Percentiles rank a stretch among this genome's conserved stretches.
Evolutionary conservation across 2,888 invertebrate species (phyloP).

Genomic region (Notodonta ziczac): DNA sequence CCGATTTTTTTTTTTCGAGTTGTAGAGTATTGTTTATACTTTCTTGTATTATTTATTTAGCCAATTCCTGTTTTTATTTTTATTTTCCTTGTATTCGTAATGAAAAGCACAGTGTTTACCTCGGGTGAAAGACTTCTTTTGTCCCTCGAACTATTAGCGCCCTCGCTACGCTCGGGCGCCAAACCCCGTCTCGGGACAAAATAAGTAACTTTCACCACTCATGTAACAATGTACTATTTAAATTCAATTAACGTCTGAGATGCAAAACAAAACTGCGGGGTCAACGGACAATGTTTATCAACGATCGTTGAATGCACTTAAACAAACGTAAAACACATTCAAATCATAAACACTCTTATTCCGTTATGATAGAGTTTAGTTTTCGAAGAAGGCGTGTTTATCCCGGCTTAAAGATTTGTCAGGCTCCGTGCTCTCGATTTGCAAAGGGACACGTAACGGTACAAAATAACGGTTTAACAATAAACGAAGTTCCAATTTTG

Average conservation of each 20-base stretch:
- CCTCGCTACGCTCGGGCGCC: too few species aligned
- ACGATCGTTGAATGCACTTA: conserved; percentile 41
- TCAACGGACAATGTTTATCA: conserved; percentile 40
- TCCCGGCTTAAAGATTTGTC: conserved; percentile 24
- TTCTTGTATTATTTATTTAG: too few species aligned
- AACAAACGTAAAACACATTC: conserved; percentile 6
- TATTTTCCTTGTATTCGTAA: too few species aligned
- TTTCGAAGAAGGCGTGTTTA: not conserved
- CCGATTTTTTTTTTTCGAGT: too few species aligned
- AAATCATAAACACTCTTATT: conserved; percentile 8
- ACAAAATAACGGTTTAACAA: conserved; percentile 71
- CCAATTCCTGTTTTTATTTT: too few species aligned
- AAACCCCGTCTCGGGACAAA: too few species aligned
- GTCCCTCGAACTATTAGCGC: too few species aligned
- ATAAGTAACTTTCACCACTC: too few species aligned
- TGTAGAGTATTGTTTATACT: too few species aligned
- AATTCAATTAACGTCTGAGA: conserved; percentile 29
- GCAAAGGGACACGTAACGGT: conserved; percentile 76
- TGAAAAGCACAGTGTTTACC: too few species aligned
- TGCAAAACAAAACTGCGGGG: conserved; percentile 31
- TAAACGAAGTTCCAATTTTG: conserved; percentile 61
- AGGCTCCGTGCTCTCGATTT: conserved; percentile 56
- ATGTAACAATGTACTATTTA: too few species aligned
- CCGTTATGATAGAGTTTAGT: conserved; percentile 12
- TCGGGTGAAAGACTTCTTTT: too few species aligned